These are phyloP conservation scores for Urocynchramus pylzowi DNA, from an alignment of 2,113 vertebrate species.

Conservation along the genomic window DNA sequence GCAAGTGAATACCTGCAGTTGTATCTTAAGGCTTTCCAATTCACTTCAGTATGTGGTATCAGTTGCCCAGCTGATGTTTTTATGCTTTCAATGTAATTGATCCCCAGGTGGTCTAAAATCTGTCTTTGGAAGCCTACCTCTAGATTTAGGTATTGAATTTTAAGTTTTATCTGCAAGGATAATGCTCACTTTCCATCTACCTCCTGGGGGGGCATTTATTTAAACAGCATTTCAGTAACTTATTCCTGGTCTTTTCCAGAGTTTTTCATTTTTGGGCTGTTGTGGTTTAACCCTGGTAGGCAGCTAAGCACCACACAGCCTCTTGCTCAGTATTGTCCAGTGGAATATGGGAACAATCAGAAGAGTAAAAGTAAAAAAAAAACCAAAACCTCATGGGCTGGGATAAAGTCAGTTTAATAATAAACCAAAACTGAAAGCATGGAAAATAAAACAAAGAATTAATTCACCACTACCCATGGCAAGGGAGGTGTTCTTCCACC, in stretches of 20 bases:
- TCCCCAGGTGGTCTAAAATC: neutral
- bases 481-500: neutral
- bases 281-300: neutral
- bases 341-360: neutral
- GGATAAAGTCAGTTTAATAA: neutral
- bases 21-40: neutral
- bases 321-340: accelerated
- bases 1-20: neutral
- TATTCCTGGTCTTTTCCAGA: neutral
- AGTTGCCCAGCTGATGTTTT: neutral
- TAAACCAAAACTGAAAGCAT: neutral
- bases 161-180: neutral
- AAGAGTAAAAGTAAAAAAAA: neutral
- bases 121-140: neutral
- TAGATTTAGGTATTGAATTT: neutral
- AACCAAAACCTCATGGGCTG: neutral
- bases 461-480: accelerated
- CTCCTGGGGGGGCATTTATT: neutral
- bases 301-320: neutral
- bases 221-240: neutral
- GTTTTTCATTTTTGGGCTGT: neutral
- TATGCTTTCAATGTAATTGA: neutral
- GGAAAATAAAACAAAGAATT: neutral
- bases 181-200: neutral
- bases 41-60: neutral